These are phyloP conservation scores for Carduelis carduelis DNA, from an alignment of 2,797 vertebrate species.

Conservation along the genomic window DNA sequence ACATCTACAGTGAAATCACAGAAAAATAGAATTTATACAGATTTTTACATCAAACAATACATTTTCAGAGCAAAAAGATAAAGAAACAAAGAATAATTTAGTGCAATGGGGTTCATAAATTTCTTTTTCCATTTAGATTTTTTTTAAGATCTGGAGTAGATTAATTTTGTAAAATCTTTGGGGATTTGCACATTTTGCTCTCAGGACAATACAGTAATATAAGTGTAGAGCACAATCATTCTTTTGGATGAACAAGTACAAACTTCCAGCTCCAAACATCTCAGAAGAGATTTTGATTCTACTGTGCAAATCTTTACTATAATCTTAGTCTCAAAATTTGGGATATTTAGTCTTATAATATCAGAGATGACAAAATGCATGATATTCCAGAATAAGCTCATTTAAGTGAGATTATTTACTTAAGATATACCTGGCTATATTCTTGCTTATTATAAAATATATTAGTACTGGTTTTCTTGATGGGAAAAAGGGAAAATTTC, in stretches of 20 bases:
- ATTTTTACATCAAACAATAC: background rate
- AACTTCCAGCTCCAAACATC: background rate
- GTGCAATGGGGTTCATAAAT: rapidly evolving
- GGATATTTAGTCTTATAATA: background rate
- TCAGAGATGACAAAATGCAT: background rate
- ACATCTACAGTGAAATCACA: background rate
- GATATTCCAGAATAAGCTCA: background rate
- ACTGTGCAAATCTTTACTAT: background rate
- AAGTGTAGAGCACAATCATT: background rate
- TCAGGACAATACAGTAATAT: background rate
- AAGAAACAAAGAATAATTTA: background rate
- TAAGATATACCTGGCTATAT: background rate
- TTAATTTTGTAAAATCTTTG: background rate
- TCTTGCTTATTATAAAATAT: background rate
- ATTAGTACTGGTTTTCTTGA: background rate
- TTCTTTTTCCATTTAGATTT: background rate
- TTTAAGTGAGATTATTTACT: background rate
- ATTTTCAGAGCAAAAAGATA: background rate
- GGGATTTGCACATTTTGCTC: background rate
- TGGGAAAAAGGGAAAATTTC: background rate
- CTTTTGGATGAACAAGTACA: background rate
- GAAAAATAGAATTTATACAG: background rate
- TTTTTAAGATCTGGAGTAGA: background rate
- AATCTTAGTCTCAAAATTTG: background rate
- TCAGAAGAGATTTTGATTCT: background rate